Evolutionary conservation across 2,113 vertebrate genomes (phyloP).

Genomic region (Aphelocoma coerulescens): DNA sequence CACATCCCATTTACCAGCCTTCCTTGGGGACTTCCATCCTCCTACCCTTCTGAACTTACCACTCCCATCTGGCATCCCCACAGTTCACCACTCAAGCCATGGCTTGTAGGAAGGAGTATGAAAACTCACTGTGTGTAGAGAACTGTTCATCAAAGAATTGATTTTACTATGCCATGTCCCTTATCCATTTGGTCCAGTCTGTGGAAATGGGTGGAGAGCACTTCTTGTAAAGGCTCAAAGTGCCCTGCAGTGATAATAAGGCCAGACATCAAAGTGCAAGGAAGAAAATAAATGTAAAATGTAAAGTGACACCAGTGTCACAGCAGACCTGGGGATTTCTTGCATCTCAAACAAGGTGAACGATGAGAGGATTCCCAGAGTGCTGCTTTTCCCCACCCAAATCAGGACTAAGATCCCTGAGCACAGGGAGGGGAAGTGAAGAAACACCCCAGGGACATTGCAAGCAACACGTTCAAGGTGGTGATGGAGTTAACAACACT

Average conservation of each 20-base stretch:
- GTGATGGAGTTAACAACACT: background rate
- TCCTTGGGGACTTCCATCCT: background rate
- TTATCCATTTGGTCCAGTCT: background rate
- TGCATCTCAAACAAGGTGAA: background rate
- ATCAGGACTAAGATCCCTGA: background rate
- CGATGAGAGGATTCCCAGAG: background rate
- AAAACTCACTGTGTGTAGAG: background rate
- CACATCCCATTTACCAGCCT: background rate
- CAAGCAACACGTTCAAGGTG: background rate
- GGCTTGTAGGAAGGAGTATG: background rate
- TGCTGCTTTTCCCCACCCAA: rapidly evolving
- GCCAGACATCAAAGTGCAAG: background rate
- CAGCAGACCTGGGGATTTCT: background rate
- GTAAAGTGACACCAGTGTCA: background rate
- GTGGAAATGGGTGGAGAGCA: background rate
- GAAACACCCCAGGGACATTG: background rate
- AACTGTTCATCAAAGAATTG: background rate
- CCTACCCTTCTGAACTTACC: background rate
- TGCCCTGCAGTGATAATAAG: background rate
- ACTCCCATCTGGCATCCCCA: background rate
- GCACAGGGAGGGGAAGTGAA: background rate
- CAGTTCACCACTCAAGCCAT: background rate
- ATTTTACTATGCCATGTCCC: background rate
- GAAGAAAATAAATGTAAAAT: background rate
- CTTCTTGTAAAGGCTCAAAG: background rate